phyloP scores from a whole-genome alignment of 2,888 invertebrate genomes.

The Drosophila barbarae region DNA sequence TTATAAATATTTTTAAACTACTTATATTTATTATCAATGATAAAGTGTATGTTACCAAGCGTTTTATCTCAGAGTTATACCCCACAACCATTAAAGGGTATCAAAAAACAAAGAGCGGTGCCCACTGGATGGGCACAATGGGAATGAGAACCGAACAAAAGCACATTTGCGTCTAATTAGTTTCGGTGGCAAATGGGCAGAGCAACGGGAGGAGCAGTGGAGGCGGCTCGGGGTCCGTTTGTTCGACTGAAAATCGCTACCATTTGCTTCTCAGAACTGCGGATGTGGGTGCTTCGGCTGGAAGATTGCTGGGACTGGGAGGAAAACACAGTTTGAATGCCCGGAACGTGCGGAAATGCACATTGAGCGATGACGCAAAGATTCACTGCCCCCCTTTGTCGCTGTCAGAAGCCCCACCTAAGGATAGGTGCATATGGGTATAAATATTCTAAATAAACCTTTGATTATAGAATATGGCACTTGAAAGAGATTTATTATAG shows the following conservation, averaged over 20 bases:
- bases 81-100: conserved; percentile 16
- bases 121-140: conserved; percentile 6
- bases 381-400: conserved; percentile 13
- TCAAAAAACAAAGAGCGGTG: conserved; percentile 34
- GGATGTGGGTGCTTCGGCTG: conserved; percentile 59
- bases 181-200: conserved; percentile 44
- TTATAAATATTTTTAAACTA: no score
- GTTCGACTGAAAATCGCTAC: conserved; percentile 64
- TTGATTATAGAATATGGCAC: neutral
- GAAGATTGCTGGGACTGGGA: conserved; percentile 51
- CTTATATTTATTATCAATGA: no score
- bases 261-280: conserved; percentile 75
- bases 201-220: conserved; percentile 6
- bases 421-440: conserved; percentile 17
- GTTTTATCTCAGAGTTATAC: neutral
- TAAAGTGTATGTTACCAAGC: no score
- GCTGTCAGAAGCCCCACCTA: conserved; percentile 16
- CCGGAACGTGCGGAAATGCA: conserved; percentile 72
- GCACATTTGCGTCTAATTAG: conserved; percentile 71
- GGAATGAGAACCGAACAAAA: conserved; percentile 55
- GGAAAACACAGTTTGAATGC: conserved; percentile 53
- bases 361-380: conserved; percentile 49
- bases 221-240: conserved; percentile 23
- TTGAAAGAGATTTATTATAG: neutral
- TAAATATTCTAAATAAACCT: neutral